Evolutionary conservation across 2,797 vertebrate genomes (phyloP).

Genomic region (Cephalopachus bancanus): DNA sequence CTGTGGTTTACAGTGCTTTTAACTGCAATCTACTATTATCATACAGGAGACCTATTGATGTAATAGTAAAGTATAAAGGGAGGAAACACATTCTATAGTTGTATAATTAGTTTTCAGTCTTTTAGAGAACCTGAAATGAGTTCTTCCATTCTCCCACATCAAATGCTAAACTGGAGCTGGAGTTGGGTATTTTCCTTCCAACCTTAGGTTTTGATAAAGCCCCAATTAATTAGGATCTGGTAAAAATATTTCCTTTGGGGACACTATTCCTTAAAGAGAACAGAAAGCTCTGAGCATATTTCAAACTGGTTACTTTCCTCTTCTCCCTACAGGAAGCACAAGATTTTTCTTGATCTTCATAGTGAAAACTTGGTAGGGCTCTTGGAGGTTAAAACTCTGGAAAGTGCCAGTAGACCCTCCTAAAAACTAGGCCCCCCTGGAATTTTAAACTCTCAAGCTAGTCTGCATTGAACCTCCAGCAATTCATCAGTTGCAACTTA

Average conservation of each 20-base stretch:
- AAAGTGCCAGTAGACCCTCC: not conserved
- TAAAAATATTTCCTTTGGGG: slow-evolving; percentile 58
- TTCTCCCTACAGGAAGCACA: not conserved
- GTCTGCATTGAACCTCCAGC: not conserved
- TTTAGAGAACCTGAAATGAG: not conserved
- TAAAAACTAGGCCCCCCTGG: not conserved
- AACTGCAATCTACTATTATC: slow-evolving; percentile 4
- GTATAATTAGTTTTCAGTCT: not conserved
- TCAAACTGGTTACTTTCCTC: not conserved
- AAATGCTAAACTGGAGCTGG: not conserved
- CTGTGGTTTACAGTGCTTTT: slow-evolving; percentile 32
- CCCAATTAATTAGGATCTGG: not conserved
- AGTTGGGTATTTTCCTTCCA: slow-evolving; percentile 9
- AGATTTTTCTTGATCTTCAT: slow-evolving; percentile 34
- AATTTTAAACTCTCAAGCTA: slow-evolving; percentile 45
- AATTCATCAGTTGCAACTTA: not conserved
- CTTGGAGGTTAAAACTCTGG: not conserved
- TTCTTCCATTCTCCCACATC: not conserved
- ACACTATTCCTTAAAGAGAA: slow-evolving; percentile 54
- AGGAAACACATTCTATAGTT: not conserved
- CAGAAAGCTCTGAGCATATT: not conserved
- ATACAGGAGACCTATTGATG: not conserved
- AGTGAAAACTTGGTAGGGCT: not conserved
- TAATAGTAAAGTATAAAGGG: too few species aligned
- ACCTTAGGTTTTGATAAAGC: not conserved